Conservation (phyloP, 2,888 invertebrate species). For the Cryptosula pallasiana region DNA sequence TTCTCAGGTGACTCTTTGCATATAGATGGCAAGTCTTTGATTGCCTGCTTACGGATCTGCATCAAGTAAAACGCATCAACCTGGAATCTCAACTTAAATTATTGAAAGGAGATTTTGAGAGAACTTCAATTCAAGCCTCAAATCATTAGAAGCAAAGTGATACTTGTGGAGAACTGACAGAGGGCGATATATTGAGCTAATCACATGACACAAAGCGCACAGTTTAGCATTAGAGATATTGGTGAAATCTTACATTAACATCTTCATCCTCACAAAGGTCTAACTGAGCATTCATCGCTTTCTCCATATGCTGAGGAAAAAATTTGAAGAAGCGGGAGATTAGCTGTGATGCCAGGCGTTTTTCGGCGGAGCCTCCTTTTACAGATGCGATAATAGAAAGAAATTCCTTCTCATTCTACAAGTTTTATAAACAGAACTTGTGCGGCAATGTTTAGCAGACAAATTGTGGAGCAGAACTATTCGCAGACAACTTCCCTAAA, state of each 20-base stretch:
- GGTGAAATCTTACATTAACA: slow-evolving; percentile 71
- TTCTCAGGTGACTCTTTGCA: slow-evolving; percentile 80
- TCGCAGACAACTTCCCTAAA: too few species aligned
- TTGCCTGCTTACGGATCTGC: slow-evolving; percentile 88
- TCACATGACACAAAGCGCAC: too few species aligned
- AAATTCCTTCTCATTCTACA: slow-evolving; percentile 82
- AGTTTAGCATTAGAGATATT: too few species aligned
- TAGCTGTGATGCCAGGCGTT: slow-evolving; percentile 87
- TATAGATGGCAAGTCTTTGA: slow-evolving; percentile 79
- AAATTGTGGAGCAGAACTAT: too few species aligned
- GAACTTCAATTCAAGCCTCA: too few species aligned
- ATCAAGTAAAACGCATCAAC: not conserved
- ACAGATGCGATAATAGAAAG: slow-evolving; percentile 76
- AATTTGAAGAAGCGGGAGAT: slow-evolving; percentile 88
- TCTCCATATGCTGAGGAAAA: slow-evolving; percentile 78
- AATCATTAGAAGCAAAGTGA: too few species aligned
- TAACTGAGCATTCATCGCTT: slow-evolving; percentile 83
- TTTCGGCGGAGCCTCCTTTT: slow-evolving; percentile 82
- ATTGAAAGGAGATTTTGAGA: too few species aligned
- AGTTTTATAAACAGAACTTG: too few species aligned
- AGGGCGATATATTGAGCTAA: too few species aligned
- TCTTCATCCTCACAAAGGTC: slow-evolving; percentile 95
- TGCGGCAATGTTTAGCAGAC: too few species aligned
- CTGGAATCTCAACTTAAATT: too few species aligned
- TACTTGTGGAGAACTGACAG: too few species aligned